Base-by-base conservation (phyloP, 2,888 invertebrate species). In the Ceraclea dissimilis region DNA sequence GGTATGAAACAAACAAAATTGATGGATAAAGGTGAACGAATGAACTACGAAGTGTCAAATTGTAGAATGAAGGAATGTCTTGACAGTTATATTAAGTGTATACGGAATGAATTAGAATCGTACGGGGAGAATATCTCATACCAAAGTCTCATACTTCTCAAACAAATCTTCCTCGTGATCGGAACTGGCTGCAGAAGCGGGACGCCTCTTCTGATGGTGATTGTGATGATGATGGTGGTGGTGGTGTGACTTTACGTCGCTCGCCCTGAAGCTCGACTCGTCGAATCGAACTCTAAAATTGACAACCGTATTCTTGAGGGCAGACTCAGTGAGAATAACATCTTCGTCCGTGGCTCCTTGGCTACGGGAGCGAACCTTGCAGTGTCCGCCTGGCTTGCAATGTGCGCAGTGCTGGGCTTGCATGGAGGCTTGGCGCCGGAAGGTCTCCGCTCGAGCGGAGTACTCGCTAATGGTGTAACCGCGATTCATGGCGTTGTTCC, bases 61-160 rank as follows among this genome's bases (percentile, higher is more conserved):
- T n/a, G n/a, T n/a, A n/a, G n/a, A n/a, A n/a, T n/a, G n/a, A n/a
- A n/a, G n/a, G n/a, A n/a, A n/a, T n/a, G n/a, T n/a, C n/a, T n/a
- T n/a, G n/a, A n/a, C n/a, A n/a, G n/a, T n/a, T n/a, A n/a, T n/a
- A n/a, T n/a, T n/a, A n/a, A n/a, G n/a, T n/a, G n/a, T n/a, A n/a
- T n/a, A n/a, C n/a, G n/a, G n/a, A n/a, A n/a, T n/a, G n/a, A n/a
- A n/a, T n/a, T n/a, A n/a, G n/a, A n/a, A n/a, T n/a, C n/a, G n/a
- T n/a, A n/a, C n/a, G n/a, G n/a, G n/a, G n/a, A n/a, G n/a, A n/a
- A n/a, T n/a, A n/a, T n/a, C n/a, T 68, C 73, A 76, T 47, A 78
- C 77, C 56, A 78, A 71, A 18, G 78, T 78, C 64, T 78, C 78
- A 62, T 78, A 78, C 65, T 78, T 78, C 63, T 78, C 78, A 26